Evolutionary conservation across 2,113 vertebrate genomes (phyloP).

Genomic region (Zootoca vivipara): DNA sequence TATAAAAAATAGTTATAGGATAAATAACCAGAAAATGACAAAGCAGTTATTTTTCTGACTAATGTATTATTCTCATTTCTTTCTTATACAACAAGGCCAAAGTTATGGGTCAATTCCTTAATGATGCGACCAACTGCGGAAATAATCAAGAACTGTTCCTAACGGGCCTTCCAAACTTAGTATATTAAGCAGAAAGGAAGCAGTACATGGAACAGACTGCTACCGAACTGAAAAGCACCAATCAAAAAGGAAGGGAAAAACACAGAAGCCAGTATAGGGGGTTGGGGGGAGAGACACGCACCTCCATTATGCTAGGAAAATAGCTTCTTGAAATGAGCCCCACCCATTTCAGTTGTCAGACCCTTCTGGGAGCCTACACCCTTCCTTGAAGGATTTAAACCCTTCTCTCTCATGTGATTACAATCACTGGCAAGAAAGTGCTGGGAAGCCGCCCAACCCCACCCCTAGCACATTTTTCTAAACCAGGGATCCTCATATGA

Average conservation of each 20-base stretch:
- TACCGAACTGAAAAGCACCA: not conserved
- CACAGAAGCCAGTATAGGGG: too few relatives aligned
- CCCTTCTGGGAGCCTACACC: too few relatives aligned
- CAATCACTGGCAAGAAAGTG: too few relatives aligned
- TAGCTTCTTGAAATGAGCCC: too few relatives aligned
- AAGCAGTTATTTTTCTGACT: not conserved
- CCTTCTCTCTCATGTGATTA: too few relatives aligned
- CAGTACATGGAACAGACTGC: not conserved
- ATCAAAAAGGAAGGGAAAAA: not conserved
- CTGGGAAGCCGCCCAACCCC: too few relatives aligned
- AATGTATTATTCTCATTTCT: not conserved
- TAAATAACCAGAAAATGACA: not conserved
- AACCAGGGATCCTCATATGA: too few relatives aligned
- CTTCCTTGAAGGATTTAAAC: too few relatives aligned
- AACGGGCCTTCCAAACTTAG: not conserved
- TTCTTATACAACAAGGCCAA: not conserved
- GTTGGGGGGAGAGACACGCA: too few relatives aligned
- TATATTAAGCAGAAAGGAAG: not conserved
- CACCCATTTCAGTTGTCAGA: too few relatives aligned
- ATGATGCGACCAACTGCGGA: not conserved
- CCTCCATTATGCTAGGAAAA: too few relatives aligned
- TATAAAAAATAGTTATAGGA: not conserved
- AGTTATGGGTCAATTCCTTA: not conserved
- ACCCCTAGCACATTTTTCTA: too few relatives aligned
- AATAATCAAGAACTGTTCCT: not conserved